Evolutionary conservation across 2,888 invertebrate genomes (phyloP).

Genomic region (Cordilura impudica): DNA sequence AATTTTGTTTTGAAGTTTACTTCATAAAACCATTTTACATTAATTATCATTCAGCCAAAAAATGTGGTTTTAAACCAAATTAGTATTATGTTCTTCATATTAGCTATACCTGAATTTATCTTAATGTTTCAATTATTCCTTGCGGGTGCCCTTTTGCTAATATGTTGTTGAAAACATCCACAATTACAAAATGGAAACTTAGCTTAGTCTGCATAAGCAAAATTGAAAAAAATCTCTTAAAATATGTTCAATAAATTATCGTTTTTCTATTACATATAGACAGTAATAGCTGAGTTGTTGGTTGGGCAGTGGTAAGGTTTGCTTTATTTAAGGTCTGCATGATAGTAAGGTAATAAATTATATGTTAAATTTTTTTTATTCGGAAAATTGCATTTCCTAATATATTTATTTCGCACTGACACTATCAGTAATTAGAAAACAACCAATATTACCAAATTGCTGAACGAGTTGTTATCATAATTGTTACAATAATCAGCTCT

Average conservation of each 20-base stretch:
- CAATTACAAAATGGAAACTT: slow-evolving; percentile 40
- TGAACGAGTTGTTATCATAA: not conserved
- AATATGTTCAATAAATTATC: slow-evolving; percentile 50
- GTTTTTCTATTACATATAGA: slow-evolving; percentile 9
- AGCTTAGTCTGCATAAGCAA: slow-evolving; percentile 7
- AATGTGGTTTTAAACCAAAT: too few relatives aligned
- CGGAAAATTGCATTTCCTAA: slow-evolving; percentile 31
- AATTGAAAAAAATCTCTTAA: slow-evolving; percentile 20
- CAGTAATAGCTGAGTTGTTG: not conserved
- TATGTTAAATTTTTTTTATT: not conserved
- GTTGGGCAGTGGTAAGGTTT: not conserved
- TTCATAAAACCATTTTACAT: too few relatives aligned
- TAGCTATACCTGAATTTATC: too few relatives aligned
- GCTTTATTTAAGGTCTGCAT: not conserved
- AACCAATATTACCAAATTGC: slow-evolving; percentile 40
- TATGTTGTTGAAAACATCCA: slow-evolving; percentile 40
- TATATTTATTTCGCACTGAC: not conserved
- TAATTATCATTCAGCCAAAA: too few relatives aligned
- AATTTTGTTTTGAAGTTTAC: too few relatives aligned
- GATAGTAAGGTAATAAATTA: slow-evolving; percentile 30
- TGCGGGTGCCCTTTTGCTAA: slow-evolving; percentile 30
- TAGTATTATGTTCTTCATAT: too few relatives aligned
- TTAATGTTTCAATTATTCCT: slow-evolving; percentile 14
- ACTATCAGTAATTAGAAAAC: slow-evolving; percentile 30
- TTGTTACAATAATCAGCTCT: not conserved